Base-by-base conservation (phyloP, 2,113 vertebrate species). In the Ahaetulla prasina region DNA sequence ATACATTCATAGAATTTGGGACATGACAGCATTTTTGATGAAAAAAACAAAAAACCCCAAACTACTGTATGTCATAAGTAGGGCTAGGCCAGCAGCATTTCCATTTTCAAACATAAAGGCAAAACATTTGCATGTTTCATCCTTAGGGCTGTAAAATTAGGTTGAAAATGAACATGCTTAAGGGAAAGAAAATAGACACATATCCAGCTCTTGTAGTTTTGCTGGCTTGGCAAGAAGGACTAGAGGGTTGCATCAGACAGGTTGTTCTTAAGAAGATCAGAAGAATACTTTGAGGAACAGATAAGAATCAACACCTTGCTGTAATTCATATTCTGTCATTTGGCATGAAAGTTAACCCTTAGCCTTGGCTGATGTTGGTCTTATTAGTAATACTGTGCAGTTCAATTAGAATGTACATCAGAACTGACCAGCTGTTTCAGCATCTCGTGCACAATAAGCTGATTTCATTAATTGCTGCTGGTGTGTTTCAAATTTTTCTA, bases 131-230 rank as follows among this genome's bases (percentile, higher is more conserved):
- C 45, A 55, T 3, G 0, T 92, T 93, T 92, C 57, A 92, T 92
- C 49, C 18, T 39, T n/a, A 87, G 85, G 52, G 0, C 35, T 12
- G 23, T 90, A 85, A 30, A 43, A 53, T 25, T 43, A n/a, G 86
- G 85, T 85, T 84, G 85, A 53, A 43, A 88, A 89, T 54, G 90
- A 89, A 95, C 92, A 47, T 90, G 57, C 50, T 74, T 80, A 80
- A 80, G 74, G 35, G 89, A 90, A 90, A 91, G 93, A 92, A 39
- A 1, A 91, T 85, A 89, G 8, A 90, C 23, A 54, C 68, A 90
- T 11, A 88, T 7, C 74, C 39, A 91, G 30, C 16, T 93, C 39
- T 88, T 88, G 90, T 91, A 30, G 85, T 89, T 87, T 74, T 93
- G 18, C 8, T 43, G 50, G 90, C 90, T 89, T 91, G 80, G 87